These are phyloP conservation scores for Lepidurus apus DNA, from an alignment of 1,140 invertebrate species.

Conservation along the genomic window DNA sequence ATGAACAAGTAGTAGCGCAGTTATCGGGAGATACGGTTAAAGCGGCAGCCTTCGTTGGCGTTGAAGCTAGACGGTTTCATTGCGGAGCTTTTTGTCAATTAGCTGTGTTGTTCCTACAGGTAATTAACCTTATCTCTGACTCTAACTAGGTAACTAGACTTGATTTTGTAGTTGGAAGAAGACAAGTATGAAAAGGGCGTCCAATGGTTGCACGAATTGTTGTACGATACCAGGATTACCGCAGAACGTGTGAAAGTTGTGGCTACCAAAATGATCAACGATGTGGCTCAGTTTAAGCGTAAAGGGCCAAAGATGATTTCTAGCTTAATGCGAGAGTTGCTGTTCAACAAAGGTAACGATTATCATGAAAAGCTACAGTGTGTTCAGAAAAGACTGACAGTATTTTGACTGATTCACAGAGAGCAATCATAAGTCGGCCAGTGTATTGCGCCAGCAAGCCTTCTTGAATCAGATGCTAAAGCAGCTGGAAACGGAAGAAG, in stretches of 20 bases:
- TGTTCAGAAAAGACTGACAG: no score
- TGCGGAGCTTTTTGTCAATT: slow-evolving; percentile 59
- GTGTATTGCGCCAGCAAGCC: slow-evolving; percentile 66
- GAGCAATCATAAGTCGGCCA: slow-evolving; percentile 63
- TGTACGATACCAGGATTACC: slow-evolving; percentile 64
- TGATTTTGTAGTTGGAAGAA: slow-evolving; percentile 60
- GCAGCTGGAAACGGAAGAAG: slow-evolving; percentile 47
- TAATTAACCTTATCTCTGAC: slow-evolving; percentile 47
- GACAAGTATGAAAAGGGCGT: slow-evolving; percentile 68
- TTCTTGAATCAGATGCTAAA: slow-evolving; percentile 64
- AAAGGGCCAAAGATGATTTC: slow-evolving; percentile 55
- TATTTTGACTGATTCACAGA: slow-evolving; percentile 48
- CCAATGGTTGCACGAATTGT: slow-evolving; percentile 66
- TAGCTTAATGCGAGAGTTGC: slow-evolving; percentile 57
- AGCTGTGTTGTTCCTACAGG: slow-evolving; percentile 51
- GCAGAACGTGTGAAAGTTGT: slow-evolving; percentile 68
- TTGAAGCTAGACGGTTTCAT: slow-evolving; percentile 48
- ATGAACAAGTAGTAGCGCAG: slow-evolving; percentile 34
- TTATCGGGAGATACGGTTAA: slow-evolving; percentile 30
- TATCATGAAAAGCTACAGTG: no score
- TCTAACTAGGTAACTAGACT: slow-evolving; percentile 23
- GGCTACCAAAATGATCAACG: slow-evolving; percentile 67
- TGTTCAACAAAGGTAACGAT: slow-evolving; percentile 55
- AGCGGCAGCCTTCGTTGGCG: slow-evolving; percentile 36
- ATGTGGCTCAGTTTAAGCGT: slow-evolving; percentile 64